phyloP scores from a whole-genome alignment of 2,888 invertebrate species.

The Agrotis ipsilon region DNA sequence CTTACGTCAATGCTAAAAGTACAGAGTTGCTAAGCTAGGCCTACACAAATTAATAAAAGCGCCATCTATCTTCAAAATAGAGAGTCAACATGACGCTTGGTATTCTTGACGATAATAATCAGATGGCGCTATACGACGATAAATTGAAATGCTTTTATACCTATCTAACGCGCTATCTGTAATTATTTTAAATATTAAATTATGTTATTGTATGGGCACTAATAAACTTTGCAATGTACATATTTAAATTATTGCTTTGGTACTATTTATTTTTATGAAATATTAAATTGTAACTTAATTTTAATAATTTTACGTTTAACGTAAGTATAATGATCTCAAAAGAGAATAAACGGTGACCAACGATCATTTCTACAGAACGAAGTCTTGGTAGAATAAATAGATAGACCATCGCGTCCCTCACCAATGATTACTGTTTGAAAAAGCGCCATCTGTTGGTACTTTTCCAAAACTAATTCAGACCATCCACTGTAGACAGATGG shows the following conservation, averaged over 20 bases:
- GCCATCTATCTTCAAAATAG: conserved; percentile 27
- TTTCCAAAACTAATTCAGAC: background rate
- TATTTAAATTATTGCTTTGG: background rate
- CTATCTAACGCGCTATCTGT: background rate
- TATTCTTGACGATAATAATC: no score
- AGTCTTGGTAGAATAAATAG: background rate
- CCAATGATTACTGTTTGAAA: background rate
- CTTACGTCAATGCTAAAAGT: background rate
- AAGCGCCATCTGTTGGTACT: background rate
- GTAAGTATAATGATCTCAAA: conserved; percentile 21
- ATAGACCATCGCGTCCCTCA: background rate
- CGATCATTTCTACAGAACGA: background rate
- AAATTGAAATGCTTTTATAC: background rate
- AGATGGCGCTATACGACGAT: background rate
- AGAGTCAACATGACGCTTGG: background rate
- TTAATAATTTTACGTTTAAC: background rate
- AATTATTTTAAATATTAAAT: background rate
- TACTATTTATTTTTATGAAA: background rate
- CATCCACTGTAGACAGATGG: background rate
- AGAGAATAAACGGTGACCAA: background rate
- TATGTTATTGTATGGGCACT: background rate
- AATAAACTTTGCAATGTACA: conserved; percentile 1
- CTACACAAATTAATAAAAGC: background rate
- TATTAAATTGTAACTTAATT: background rate
- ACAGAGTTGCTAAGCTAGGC: background rate